Percentiles rank a stretch among this genome's conserved stretches.
Conservation (phyloP, 2,797 vertebrate species). For the Pelochelys cantorii region DNA sequence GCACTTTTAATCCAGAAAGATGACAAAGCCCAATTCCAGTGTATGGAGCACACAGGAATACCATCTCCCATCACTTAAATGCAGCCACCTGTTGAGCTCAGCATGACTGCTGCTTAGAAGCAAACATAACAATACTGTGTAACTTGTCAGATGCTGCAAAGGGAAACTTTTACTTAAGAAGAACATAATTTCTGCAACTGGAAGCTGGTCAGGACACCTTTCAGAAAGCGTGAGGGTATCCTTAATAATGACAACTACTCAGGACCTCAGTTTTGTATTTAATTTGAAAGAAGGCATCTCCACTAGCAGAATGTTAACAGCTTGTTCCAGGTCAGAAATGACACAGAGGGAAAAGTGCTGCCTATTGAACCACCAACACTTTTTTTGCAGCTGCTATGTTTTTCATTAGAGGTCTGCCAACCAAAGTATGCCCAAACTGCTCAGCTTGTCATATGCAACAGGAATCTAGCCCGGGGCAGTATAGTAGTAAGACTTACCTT, state of each 20-base stretch:
- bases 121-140: not conserved
- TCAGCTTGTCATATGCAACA: not conserved
- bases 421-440: not conserved
- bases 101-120: not conserved
- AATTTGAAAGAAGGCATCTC: not conserved
- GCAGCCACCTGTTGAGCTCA: not conserved
- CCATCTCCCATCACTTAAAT: not conserved
- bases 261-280: not conserved
- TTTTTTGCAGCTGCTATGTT: not conserved
- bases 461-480: not conserved
- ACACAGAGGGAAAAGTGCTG: not conserved
- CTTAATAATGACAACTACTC: not conserved
- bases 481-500: not conserved
- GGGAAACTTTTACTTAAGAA: not conserved
- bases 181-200: not conserved
- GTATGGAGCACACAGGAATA: not conserved
- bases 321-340: not conserved
- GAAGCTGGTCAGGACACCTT: not conserved
- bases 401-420: conserved; percentile 22
- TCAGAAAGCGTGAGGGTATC: not conserved
- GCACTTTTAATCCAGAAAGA: not conserved
- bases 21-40: not conserved
- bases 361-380: not conserved
- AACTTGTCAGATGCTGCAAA: not conserved
- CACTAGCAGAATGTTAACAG: not conserved